phyloP scores from a whole-genome alignment of 2,888 invertebrate genomes.

The Pherbina coryleti region DNA sequence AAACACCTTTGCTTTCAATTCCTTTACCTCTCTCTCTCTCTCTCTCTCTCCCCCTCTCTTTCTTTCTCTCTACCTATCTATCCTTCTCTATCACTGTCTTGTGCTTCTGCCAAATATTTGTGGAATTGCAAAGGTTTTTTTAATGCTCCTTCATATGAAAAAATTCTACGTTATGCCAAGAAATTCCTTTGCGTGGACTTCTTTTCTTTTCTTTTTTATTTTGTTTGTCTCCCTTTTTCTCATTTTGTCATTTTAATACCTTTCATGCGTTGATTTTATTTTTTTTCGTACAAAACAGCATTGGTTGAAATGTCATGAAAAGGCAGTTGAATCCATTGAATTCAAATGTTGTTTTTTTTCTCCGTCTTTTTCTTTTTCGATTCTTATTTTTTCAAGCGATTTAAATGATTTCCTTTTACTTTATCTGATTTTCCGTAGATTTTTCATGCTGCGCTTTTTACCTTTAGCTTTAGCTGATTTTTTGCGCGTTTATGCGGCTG shows the following conservation, averaged over 20 bases:
- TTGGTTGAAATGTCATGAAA: background rate
- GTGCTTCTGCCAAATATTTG: background rate
- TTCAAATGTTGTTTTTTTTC: background rate
- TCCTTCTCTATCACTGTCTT: background rate
- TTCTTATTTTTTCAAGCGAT: background rate
- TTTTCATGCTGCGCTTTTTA: background rate
- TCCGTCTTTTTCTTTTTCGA: background rate
- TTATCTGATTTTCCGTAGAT: conserved; percentile 31
- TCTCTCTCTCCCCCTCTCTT: background rate
- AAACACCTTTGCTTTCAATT: background rate
- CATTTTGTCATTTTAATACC: background rate
- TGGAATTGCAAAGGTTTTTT: background rate
- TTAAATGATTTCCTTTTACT: conserved; percentile 19
- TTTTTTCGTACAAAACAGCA: background rate
- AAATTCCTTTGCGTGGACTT: background rate
- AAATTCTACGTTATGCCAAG: background rate
- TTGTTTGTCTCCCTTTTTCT: background rate
- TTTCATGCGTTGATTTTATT: background rate
- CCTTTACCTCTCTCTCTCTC: background rate
- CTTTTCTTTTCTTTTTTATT: too few species aligned
- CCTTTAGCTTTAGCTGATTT: background rate
- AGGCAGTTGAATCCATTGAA: background rate
- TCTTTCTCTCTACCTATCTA: background rate
- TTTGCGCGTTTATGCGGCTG: background rate
- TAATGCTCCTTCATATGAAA: background rate